These are phyloP conservation scores for Drosophila pachea DNA, from an alignment of 1,140 invertebrate species.

Conservation along the genomic window DNA sequence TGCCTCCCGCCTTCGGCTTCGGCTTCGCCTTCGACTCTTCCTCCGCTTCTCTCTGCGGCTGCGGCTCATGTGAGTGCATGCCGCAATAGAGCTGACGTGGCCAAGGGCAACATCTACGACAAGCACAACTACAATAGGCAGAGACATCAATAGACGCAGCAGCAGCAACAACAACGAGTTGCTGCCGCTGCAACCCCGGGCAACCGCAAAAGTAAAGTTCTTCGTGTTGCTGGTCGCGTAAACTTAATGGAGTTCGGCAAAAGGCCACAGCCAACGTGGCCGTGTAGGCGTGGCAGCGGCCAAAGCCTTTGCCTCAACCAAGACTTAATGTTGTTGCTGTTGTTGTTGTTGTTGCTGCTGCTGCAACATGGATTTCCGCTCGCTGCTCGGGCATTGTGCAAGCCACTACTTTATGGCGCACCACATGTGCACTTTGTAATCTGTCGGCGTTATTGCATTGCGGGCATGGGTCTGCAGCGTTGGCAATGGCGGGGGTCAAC, in stretches of 20 bases:
- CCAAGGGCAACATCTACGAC: slow-evolving; percentile 18
- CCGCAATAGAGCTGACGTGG: slow-evolving; percentile 24
- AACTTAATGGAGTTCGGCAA: slow-evolving; percentile 74
- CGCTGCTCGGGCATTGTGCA: slow-evolving; percentile 38
- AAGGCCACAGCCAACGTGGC: slow-evolving; percentile 31
- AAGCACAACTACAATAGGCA: slow-evolving; percentile 15
- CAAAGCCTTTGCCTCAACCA: slow-evolving; percentile 32
- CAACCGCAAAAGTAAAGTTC: slow-evolving; percentile 73
- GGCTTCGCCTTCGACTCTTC: slow-evolving; percentile 15
- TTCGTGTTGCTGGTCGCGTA: slow-evolving; percentile 61
- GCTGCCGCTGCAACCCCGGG: slow-evolving; percentile 25
- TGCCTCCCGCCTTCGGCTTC: slow-evolving; percentile 27
- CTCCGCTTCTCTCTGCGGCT: slow-evolving; percentile 1
- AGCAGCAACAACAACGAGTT: slow-evolving; percentile 38
- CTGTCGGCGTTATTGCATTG: slow-evolving; percentile 76
- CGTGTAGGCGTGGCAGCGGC: not conserved
- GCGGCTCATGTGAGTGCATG: slow-evolving; percentile 18
- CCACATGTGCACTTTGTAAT: slow-evolving; percentile 77
- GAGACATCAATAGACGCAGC: slow-evolving; percentile 43
- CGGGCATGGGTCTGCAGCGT: too few relatives aligned
- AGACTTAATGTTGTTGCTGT: slow-evolving; percentile 38
- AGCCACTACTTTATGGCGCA: slow-evolving; percentile 68
- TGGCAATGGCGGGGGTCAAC: too few relatives aligned
- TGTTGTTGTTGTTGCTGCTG: slow-evolving; percentile 38
- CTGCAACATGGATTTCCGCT: slow-evolving; percentile 65